Conservation (phyloP, 2,113 vertebrate species). For the Gymnorhina tibicen region DNA sequence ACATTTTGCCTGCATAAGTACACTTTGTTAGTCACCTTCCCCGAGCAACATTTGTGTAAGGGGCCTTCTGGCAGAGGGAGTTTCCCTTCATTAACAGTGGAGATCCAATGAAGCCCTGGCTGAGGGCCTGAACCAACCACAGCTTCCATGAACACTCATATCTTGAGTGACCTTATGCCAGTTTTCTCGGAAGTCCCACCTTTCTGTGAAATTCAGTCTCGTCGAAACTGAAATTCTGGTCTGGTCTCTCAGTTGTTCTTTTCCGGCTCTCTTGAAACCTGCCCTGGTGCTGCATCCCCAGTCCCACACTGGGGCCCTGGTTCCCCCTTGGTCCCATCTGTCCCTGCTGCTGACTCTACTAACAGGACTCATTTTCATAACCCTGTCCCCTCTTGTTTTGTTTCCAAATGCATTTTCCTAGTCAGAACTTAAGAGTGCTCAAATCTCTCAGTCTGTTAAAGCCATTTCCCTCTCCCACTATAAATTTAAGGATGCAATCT, state of each 20-base stretch:
- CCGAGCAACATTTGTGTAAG: not conserved
- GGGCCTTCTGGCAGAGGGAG: not conserved
- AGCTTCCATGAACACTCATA: not conserved
- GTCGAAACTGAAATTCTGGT: not conserved
- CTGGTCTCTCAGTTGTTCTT: not conserved
- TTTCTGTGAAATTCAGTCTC: slow-evolving; percentile 2
- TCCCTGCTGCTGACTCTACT: not conserved
- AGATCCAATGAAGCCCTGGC: not conserved
- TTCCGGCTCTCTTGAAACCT: not conserved
- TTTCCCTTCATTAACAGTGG: not conserved
- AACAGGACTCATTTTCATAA: not conserved
- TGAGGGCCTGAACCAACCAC: not conserved
- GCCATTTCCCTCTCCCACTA: not conserved
- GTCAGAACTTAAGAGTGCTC: not conserved
- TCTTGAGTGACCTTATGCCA: not conserved
- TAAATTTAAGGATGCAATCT: not conserved
- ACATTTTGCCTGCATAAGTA: not conserved
- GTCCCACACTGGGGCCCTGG: not conserved
- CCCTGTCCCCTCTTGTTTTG: not conserved
- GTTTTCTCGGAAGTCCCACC: not conserved
- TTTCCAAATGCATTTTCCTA: not conserved
- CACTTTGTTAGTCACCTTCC: not conserved
- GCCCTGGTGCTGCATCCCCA: not conserved
- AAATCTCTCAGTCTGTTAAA: not conserved
- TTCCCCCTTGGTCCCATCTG: not conserved